Evolutionary conservation across 2,113 vertebrate species (phyloP), one percentile per base, ranked within the genome.

Genomic region (Sterna hirundo): DNA sequence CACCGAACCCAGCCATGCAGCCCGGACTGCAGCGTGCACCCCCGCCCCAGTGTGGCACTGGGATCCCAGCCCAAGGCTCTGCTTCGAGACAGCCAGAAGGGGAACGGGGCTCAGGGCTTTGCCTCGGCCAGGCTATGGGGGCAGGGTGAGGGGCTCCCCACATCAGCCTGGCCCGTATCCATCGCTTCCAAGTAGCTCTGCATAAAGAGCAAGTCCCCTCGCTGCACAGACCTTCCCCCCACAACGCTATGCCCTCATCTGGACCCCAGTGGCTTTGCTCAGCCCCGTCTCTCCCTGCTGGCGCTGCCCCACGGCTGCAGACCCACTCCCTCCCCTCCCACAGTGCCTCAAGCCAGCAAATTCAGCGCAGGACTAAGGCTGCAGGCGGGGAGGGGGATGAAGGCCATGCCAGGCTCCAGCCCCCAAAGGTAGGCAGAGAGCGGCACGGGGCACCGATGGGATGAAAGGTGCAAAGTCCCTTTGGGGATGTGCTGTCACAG

Each of bases 271-370:
- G n/a, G 26, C 76, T 87, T 94, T 51, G 21, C 38, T 84, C 49
- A 78, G 85, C 88, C 92, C 88, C 88, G 72, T 79, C 49, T 92
- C 72, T 81, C 75, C 78, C 44, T 75, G 42, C 81, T 93, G 87
- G 72, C 5, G 1, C 51, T 96, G 83, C 46, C 72, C 72, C 94
- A 64, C 1, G 18, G 80, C 83, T 44, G 6, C 74, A 77, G 66
- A 93, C 76, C 61, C n/a, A 0, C 36, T 78, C 69, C 86, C 71
- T 79, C 79, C 81, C 78, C 87, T 77, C 74, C 55, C 54, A 1
- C 32, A 40, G 86, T 74, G 60, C 87, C 78, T 85, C 92, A 94
- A 96, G 88, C 94, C 88, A 92, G 93, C 91, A 71, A 80, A 77
- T 30, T 65, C 90, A 81, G 91, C 1, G 0, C 84, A 83, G 87